Percentiles rank a stretch among this genome's conserved stretches.
These are phyloP conservation scores for Chondrosia reniformis DNA, from an alignment of 37 sponge, comb jelly and placozoan species.

Conservation along the genomic window DNA sequence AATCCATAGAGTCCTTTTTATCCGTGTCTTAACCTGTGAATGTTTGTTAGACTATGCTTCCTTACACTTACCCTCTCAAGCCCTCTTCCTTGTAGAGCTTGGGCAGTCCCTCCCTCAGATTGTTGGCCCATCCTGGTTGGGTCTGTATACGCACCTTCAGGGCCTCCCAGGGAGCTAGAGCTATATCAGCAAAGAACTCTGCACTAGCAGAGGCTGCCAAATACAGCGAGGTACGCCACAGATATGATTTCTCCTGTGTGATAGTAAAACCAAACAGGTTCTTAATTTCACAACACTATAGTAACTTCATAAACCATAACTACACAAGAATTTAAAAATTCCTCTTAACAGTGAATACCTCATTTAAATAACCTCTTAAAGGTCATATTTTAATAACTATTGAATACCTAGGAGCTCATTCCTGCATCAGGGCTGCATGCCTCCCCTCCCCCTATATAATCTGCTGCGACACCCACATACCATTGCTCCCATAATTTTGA, in stretches of 20 bases:
- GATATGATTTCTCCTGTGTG: conserved; percentile 74
- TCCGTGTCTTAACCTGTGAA: too few relatives aligned
- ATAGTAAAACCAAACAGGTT: neutral
- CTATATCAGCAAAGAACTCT: conserved; percentile 99
- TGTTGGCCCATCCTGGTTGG: conserved; percentile 91
- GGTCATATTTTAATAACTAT: too few relatives aligned
- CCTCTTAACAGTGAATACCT: too few relatives aligned
- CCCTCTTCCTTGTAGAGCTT: conserved; percentile 85
- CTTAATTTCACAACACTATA: too few relatives aligned
- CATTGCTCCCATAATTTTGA: neutral
- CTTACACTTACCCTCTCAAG: conserved; percentile 60
- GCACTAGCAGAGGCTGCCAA: conserved; percentile 98
- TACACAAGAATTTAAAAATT: too few relatives aligned
- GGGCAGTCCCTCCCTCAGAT: conserved; percentile 89
- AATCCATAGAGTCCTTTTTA: too few relatives aligned
- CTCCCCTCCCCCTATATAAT: neutral
- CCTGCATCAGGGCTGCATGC: too few relatives aligned
- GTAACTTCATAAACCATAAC: too few relatives aligned
- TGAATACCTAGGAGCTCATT: too few relatives aligned
- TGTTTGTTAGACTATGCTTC: too few relatives aligned
- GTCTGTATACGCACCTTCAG: conserved; percentile 98
- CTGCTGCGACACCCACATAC: neutral
- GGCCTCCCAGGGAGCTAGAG: conserved; percentile 97
- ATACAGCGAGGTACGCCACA: conserved; percentile 90
- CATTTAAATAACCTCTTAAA: too few relatives aligned